A percentile compares a stretch with the other conserved stretches of the same genome.
phyloP scores from a whole-genome alignment of 1,140 invertebrate genomes.

The Littorina saxatilis region DNA sequence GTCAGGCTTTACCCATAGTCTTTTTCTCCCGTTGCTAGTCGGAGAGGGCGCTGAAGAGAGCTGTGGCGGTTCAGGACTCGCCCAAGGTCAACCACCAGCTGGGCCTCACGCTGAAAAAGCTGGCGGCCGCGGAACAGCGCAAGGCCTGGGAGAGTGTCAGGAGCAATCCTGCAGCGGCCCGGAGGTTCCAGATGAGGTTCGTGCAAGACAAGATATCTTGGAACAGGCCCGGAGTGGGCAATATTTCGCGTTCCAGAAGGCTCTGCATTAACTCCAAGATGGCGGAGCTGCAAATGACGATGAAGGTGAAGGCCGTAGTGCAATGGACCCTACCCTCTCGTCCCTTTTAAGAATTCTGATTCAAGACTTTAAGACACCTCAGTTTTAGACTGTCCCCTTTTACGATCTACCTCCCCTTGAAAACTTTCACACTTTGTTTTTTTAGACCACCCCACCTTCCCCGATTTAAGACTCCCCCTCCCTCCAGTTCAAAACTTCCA shows the following conservation, averaged over 20 bases:
- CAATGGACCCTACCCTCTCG: too few species aligned
- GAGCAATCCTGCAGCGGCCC: not conserved
- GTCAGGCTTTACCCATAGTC: too few species aligned
- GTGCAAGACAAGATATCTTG: not conserved
- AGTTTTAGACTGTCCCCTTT: too few species aligned
- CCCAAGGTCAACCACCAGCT: not conserved
- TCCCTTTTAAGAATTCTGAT: too few species aligned
- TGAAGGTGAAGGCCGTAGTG: not conserved
- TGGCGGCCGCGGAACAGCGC: not conserved
- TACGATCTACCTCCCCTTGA: too few species aligned
- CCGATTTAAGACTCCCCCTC: too few species aligned
- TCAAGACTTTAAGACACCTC: too few species aligned
- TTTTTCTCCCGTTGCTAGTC: too few species aligned
- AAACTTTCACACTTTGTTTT: too few species aligned
- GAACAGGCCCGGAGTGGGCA: not conserved
- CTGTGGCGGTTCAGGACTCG: not conserved
- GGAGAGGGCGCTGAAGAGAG: not conserved
- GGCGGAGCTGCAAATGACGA: not conserved
- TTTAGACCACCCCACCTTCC: too few species aligned
- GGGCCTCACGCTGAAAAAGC: not conserved
- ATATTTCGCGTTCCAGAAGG: not conserved
- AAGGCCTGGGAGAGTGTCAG: not conserved
- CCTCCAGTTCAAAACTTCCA: too few species aligned
- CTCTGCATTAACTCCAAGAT: not conserved
- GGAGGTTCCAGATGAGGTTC: not conserved